These are phyloP conservation scores for Haemorhous mexicanus DNA, from an alignment of 2,113 vertebrate genomes.

Conservation along the genomic window DNA sequence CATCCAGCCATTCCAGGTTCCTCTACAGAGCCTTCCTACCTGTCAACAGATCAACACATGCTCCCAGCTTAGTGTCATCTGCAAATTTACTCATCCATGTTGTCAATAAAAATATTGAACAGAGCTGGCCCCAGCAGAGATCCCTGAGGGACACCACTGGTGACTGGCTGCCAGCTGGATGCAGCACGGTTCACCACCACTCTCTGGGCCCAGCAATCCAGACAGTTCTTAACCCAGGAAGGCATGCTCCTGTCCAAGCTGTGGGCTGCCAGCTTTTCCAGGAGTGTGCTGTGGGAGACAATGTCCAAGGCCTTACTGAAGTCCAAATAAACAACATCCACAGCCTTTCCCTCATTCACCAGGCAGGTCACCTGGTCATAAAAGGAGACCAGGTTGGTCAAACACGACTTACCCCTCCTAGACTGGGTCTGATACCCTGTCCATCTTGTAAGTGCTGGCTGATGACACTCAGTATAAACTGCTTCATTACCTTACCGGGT, in stretches of 20 bases:
- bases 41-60: neutral
- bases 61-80: neutral
- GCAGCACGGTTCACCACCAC: neutral
- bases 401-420: neutral
- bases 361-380: neutral
- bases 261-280: neutral
- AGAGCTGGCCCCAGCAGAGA: neutral
- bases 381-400: neutral
- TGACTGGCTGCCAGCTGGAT: neutral
- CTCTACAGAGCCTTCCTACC: neutral
- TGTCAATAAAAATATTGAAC: neutral
- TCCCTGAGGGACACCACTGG: neutral
- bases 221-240: neutral
- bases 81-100: neutral
- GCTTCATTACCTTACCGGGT: accelerated
- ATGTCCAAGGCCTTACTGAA: neutral
- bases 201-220: neutral
- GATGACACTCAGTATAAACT: neutral
- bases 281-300: neutral
- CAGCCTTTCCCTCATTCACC: neutral
- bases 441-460: neutral
- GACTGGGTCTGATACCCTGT: neutral
- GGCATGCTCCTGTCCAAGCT: neutral
- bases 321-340: neutral
- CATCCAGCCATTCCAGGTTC: neutral